Conservation (phyloP, 2,113 vertebrate species). For the Vanacampus margaritifer region DNA sequence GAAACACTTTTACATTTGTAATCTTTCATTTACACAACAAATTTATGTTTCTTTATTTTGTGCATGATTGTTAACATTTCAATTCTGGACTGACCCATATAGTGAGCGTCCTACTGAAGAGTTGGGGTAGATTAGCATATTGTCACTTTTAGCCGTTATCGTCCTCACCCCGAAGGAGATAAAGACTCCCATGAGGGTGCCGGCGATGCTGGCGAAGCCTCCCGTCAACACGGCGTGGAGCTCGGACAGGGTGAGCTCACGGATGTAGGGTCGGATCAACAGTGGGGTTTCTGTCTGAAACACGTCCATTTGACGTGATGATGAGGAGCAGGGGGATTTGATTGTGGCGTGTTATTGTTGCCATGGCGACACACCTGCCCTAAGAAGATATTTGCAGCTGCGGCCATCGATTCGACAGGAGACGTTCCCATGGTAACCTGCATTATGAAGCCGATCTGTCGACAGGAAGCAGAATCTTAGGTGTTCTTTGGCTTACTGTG, state of each 20-base stretch:
- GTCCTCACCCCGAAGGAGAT: constrained; percentile 84
- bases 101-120: not conserved
- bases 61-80: too few species aligned
- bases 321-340: not conserved
- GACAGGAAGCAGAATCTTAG: not conserved
- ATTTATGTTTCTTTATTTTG: too few species aligned
- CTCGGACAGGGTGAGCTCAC: constrained; percentile 77
- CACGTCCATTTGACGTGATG: not conserved
- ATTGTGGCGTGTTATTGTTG: constrained; percentile 1
- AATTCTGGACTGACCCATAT: too few species aligned
- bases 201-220: constrained; percentile 83
- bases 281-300: constrained; percentile 79
- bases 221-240: constrained; percentile 85
- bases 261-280: constrained; percentile 78
- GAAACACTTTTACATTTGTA: too few species aligned
- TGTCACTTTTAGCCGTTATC: not conserved
- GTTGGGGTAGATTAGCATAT: not conserved
- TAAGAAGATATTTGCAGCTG: constrained; percentile 86
- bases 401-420: constrained; percentile 81
- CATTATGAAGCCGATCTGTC: constrained; percentile 84
- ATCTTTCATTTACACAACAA: too few species aligned
- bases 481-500: not conserved
- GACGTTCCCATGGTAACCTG: constrained; percentile 80
- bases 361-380: constrained; percentile 71
- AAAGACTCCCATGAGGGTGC: constrained; percentile 79